These are phyloP conservation scores for Papilio polytes DNA, from an alignment of 1,140 invertebrate genomes.

Conservation along the genomic window DNA sequence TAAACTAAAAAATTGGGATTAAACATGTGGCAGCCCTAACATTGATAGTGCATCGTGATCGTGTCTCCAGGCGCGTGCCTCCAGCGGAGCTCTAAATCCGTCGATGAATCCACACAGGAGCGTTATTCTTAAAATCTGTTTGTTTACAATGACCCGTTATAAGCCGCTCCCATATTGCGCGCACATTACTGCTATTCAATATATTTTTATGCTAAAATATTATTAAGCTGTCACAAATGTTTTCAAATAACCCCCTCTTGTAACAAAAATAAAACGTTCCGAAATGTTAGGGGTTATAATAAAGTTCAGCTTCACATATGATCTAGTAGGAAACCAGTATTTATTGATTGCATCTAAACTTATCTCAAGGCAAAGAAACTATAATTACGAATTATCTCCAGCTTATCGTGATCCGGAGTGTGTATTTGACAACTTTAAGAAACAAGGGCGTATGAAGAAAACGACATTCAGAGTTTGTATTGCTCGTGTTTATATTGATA, in stretches of 20 bases:
- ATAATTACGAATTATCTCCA: too few relatives aligned
- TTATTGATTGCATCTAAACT: too few relatives aligned
- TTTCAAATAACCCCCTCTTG: background rate
- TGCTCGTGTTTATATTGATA: conserved; percentile 20
- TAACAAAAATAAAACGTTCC: background rate
- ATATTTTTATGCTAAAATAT: background rate
- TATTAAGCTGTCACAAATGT: background rate
- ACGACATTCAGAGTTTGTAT: background rate
- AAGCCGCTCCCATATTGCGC: conserved; percentile 15
- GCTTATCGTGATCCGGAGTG: too few relatives aligned
- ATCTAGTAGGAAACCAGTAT: background rate
- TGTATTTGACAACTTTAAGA: background rate
- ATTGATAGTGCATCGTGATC: conserved; percentile 37
- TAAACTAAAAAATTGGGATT: background rate
- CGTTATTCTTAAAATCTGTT: conserved; percentile 33
- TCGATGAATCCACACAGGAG: conserved; percentile 38
- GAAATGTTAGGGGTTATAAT: background rate
- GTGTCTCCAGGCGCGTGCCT: conserved; percentile 42
- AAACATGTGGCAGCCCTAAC: background rate
- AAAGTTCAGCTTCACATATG: background rate
- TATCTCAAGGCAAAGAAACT: too few relatives aligned
- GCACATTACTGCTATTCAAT: conserved; percentile 13
- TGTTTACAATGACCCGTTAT: conserved; percentile 26
- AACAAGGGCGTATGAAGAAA: background rate
- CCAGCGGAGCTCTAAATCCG: conserved; percentile 47